Conservation (phyloP, 2,888 invertebrate genomes). For the Clanis bilineata region DNA sequence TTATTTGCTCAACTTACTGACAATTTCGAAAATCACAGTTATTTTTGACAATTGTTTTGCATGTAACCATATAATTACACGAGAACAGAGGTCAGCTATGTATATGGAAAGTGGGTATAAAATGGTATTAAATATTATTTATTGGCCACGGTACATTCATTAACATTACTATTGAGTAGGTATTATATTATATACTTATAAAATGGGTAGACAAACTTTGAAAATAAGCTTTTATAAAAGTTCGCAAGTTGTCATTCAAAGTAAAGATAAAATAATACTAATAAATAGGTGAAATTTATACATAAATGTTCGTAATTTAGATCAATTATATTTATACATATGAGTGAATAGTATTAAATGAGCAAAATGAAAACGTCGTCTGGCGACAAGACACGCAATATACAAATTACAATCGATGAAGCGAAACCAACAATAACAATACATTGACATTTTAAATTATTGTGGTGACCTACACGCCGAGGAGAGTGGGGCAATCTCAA, state of each 20-base stretch:
- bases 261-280: conserved; percentile 36
- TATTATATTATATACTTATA: conserved; percentile 59
- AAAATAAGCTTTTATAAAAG: conserved; percentile 26
- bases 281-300: conserved; percentile 39
- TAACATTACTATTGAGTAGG: conserved; percentile 61
- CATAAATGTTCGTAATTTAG: conserved; percentile 35
- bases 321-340: conserved; percentile 32
- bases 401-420: conserved; percentile 54
- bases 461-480: conserved; percentile 52
- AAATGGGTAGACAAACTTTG: conserved; percentile 50
- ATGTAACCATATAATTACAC: conserved; percentile 75
- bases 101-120: conserved; percentile 79
- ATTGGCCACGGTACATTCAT: conserved; percentile 78
- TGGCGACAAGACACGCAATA: conserved; percentile 41
- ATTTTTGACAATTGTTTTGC: conserved; percentile 77
- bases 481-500: conserved; percentile 18
- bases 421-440: conserved; percentile 56
- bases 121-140: conserved; percentile 76
- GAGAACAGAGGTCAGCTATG: conserved; percentile 70
- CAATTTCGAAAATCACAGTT: conserved; percentile 83
- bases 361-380: conserved; percentile 57
- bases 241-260: conserved; percentile 35
- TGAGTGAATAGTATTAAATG: conserved; percentile 41
- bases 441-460: conserved; percentile 56
- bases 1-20: conserved; percentile 82